phyloP scores from a whole-genome alignment of 1,140 invertebrate species.

The Drosophila tropicalis region DNA sequence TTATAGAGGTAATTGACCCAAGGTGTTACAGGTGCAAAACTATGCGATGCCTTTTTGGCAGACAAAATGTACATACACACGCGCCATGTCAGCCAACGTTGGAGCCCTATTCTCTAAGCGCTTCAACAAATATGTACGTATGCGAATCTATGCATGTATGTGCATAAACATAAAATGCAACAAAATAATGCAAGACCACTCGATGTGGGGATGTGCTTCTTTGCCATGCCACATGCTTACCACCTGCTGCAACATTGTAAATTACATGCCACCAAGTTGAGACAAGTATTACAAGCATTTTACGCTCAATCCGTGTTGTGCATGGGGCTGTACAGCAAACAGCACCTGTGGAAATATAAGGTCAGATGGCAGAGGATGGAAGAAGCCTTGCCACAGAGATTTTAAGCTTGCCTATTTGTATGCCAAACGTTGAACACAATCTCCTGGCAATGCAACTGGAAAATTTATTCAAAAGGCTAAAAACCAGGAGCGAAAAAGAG shows the following conservation, averaged over 20 bases:
- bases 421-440: slow-evolving; percentile 38
- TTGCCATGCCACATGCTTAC: slow-evolving; percentile 28
- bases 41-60: slow-evolving; percentile 33
- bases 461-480: slow-evolving; percentile 3
- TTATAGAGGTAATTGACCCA: neutral
- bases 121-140: neutral
- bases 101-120: neutral
- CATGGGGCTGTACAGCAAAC: slow-evolving; percentile 26
- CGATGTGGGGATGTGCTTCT: neutral
- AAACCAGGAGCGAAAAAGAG: neutral
- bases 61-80: slow-evolving; percentile 19
- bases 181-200: slow-evolving; percentile 48
- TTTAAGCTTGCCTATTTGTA: slow-evolving; percentile 25
- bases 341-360: too few species aligned
- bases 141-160: neutral
- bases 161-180: slow-evolving; percentile 46
- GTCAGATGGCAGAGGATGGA: neutral
- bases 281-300: slow-evolving; percentile 63
- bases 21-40: neutral
- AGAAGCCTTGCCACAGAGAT: slow-evolving; percentile 22
- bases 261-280: slow-evolving; percentile 54
- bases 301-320: slow-evolving; percentile 43
- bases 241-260: slow-evolving; percentile 79
- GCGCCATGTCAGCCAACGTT: slow-evolving; percentile 33
- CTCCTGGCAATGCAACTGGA: slow-evolving; percentile 13